phyloP scores from a whole-genome alignment of 2,888 invertebrate genomes.

The Dasysyrphus albostriatus region DNA sequence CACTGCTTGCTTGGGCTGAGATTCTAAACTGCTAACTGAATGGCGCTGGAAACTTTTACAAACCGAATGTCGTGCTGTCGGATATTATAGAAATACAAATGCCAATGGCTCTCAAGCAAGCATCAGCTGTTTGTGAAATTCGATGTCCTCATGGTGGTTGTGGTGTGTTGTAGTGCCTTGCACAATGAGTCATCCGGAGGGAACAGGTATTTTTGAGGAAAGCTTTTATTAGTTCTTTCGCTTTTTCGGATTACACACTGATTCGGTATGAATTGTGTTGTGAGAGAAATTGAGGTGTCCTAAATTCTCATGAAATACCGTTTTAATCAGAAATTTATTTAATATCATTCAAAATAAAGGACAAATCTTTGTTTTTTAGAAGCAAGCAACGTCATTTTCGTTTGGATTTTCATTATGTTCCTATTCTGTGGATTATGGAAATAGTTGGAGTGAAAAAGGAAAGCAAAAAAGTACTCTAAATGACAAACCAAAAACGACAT shows the following conservation, averaged over 20 bases:
- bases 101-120: conserved; percentile 37
- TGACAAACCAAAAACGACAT: too few relatives aligned
- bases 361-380: too few relatives aligned
- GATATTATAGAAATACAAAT: conserved; percentile 19
- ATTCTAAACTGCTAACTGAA: conserved; percentile 42
- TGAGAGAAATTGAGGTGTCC: conserved; percentile 57
- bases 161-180: conserved; percentile 7
- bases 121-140: conserved; percentile 69
- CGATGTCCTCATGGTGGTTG: conserved; percentile 59
- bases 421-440: too few relatives aligned
- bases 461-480: too few relatives aligned
- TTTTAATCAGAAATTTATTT: conserved; percentile 28
- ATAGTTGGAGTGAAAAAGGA: too few relatives aligned
- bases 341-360: too few relatives aligned
- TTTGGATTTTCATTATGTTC: too few relatives aligned
- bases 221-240: conserved; percentile 42
- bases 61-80: conserved; percentile 12
- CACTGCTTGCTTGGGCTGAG: conserved; percentile 52
- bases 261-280: conserved; percentile 15
- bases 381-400: too few relatives aligned
- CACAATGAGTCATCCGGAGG: conserved; percentile 64
- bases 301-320: conserved; percentile 66
- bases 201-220: conserved; percentile 63
- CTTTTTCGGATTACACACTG: conserved; percentile 58
- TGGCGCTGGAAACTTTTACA: conserved; percentile 42